Conservation (phyloP, 2,797 vertebrate species). For the Hemibagrus guttatus region DNA sequence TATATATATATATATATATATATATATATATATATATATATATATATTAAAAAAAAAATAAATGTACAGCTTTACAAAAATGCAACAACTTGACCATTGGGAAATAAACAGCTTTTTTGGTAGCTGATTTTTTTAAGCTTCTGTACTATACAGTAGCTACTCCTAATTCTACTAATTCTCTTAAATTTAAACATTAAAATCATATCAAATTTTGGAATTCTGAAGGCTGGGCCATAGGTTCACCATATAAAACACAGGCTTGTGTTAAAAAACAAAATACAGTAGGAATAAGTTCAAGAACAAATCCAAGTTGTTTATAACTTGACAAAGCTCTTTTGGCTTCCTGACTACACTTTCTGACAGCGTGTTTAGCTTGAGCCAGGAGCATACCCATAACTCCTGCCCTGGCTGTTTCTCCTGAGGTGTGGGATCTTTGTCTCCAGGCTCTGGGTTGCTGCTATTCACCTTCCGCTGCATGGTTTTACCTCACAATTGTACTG, state of each 20-base stretch:
- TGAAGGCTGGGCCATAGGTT: not conserved
- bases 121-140: not conserved
- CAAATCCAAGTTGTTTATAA: constrained; percentile 40
- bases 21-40: too few relatives aligned
- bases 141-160: not conserved
- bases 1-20: too few relatives aligned
- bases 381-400: constrained; percentile 8
- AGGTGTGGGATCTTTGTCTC: constrained; percentile 23
- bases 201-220: not conserved
- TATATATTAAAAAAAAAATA: not conserved
- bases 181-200: not conserved
- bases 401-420: constrained; percentile 15
- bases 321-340: constrained; percentile 31
- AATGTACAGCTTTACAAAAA: not conserved
- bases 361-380: not conserved
- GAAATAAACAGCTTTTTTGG: too few relatives aligned
- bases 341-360: constrained; percentile 16
- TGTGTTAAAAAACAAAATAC: constrained; percentile 62
- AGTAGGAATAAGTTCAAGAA: constrained; percentile 52
- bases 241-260: not conserved
- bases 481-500: constrained; percentile 14
- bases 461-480: constrained; percentile 27
- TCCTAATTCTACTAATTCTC: not conserved
- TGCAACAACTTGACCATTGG: too few relatives aligned
- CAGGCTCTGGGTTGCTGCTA: constrained; percentile 19